A percentile compares a stretch with the other conserved stretches of the same genome.
Conservation (phyloP, 1,140 invertebrate species). For the Chrysomallon squamiferum region DNA sequence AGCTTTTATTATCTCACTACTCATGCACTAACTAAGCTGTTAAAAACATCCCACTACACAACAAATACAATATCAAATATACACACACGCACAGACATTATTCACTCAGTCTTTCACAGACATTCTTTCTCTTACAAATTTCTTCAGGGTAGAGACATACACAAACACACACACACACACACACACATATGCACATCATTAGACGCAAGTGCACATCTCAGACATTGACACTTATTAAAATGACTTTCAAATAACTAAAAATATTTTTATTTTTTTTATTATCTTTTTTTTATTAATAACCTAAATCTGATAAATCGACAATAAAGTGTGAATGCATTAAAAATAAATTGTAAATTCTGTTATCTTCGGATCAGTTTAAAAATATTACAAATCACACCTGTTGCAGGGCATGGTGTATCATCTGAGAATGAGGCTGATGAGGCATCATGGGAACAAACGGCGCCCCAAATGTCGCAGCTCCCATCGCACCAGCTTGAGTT, state of each 20-base stretch:
- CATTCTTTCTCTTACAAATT: background rate
- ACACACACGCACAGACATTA: background rate
- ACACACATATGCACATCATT: background rate
- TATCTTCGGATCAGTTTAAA: background rate
- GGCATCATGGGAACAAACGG: slow-evolving; percentile 77
- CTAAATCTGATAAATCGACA: background rate
- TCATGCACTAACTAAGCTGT: slow-evolving; percentile 8
- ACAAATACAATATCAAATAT: background rate
- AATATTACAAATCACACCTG: slow-evolving; percentile 65
- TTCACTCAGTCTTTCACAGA: background rate
- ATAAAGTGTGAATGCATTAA: no score
- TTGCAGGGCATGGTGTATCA: slow-evolving; percentile 79
- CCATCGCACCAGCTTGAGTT: slow-evolving; percentile 75
- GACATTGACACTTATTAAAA: no score
- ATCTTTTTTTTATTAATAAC: background rate
- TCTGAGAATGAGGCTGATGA: slow-evolving; percentile 70
- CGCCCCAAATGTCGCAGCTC: slow-evolving; percentile 66
- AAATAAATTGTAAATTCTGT: background rate
- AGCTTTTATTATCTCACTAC: background rate
- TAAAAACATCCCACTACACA: background rate
- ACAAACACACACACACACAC: background rate
- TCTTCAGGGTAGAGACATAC: background rate
- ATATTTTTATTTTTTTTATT: background rate
- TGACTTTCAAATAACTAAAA: background rate
- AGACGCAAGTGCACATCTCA: background rate